Conservation (phyloP, 2,113 vertebrate genomes). For the Macrotis lagotis region DNA sequence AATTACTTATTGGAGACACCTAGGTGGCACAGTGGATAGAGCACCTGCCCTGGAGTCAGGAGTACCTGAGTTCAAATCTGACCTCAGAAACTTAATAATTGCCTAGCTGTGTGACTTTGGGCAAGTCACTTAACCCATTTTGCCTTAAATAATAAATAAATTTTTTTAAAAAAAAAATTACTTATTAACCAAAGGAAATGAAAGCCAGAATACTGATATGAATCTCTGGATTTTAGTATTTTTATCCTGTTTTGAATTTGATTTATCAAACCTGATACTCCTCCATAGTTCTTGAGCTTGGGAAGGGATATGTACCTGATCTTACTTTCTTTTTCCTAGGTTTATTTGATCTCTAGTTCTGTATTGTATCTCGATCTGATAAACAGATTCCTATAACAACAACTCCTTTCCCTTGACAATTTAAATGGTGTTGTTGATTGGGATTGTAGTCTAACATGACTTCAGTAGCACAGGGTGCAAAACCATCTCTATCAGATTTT, state of each 20-base stretch:
- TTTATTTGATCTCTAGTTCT: slow-evolving; percentile 1
- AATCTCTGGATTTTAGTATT: not conserved
- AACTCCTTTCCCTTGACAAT: slow-evolving; percentile 4
- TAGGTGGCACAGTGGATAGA: too few species aligned
- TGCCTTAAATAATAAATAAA: too few species aligned
- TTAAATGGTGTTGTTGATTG: slow-evolving; percentile 12
- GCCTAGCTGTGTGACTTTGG: too few species aligned
- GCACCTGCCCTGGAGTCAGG: too few species aligned
- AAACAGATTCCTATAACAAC: slow-evolving; percentile 1
- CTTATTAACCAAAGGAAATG: not conserved
- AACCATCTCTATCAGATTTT: not conserved
- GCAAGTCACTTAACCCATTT: too few species aligned
- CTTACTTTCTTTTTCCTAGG: not conserved
- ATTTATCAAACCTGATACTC: not conserved
- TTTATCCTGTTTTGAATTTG: not conserved
- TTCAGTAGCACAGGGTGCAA: not conserved
- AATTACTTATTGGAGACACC: too few species aligned
- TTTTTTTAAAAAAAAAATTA: not conserved
- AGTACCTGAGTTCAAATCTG: too few species aligned
- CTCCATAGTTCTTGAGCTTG: not conserved
- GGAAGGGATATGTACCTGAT: not conserved
- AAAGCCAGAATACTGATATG: not conserved
- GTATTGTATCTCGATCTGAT: slow-evolving; percentile 19
- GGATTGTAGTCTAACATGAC: not conserved
- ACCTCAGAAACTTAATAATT: too few species aligned